Evolutionary conservation across 2,888 invertebrate genomes (phyloP).

Genomic region (Drosophila mayaguana): DNA sequence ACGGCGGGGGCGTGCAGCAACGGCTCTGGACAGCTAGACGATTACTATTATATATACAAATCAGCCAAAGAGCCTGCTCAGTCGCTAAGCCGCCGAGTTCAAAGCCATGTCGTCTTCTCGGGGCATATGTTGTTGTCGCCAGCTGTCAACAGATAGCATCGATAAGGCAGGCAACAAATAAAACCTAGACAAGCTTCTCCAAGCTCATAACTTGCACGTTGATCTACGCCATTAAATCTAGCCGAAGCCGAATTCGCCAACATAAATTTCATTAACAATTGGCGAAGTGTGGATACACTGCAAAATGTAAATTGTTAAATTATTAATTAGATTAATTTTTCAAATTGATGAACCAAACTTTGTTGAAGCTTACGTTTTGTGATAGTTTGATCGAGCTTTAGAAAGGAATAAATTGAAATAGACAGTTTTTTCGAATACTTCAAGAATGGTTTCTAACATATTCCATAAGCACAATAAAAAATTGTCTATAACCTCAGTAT

Average conservation of each 20-base stretch:
- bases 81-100: constrained; percentile 62
- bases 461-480: background rate
- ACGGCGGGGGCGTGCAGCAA: constrained; percentile 1
- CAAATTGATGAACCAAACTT: too few relatives aligned
- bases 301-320: background rate
- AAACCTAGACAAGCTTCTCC: constrained; percentile 24
- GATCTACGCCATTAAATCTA: constrained; percentile 55
- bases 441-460: background rate
- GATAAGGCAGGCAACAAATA: constrained; percentile 57
- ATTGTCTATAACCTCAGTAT: background rate
- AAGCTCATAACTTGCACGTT: constrained; percentile 62
- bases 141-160: constrained; percentile 68
- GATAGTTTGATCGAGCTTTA: too few relatives aligned
- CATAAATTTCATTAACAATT: background rate
- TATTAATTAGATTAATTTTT: background rate
- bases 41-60: constrained; percentile 14
- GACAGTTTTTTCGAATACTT: too few relatives aligned
- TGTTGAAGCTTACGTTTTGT: too few relatives aligned
- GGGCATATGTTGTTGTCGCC: constrained; percentile 27
- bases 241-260: background rate
- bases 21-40: background rate
- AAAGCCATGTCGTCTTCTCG: constrained; percentile 60
- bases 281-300: background rate
- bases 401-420: too few relatives aligned
- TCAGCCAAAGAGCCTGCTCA: constrained; percentile 26